A percentile compares a stretch with the other conserved stretches of the same genome.
phyloP scores from a whole-genome alignment of 1,140 invertebrate species.

The Tribolium madens region DNA sequence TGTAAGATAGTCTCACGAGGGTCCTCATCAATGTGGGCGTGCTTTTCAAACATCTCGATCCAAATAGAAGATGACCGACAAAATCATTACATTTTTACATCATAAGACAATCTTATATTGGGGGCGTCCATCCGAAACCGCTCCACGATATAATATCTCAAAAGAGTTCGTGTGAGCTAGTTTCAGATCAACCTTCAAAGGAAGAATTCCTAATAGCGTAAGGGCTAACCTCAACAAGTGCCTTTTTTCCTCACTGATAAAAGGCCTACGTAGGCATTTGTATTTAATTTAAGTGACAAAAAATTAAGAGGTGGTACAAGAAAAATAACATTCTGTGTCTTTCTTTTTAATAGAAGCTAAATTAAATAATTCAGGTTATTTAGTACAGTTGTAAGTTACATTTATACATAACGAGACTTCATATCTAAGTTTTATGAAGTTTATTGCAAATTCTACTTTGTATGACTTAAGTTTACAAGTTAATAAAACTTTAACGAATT shows the following conservation, averaged over 20 bases:
- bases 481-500: not conserved
- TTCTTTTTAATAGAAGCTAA: not conserved
- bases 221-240: slow-evolving; percentile 19
- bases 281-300: not conserved
- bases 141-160: slow-evolving; percentile 3
- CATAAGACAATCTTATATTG: slow-evolving; percentile 10
- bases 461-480: not conserved
- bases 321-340: not conserved
- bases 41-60: slow-evolving; percentile 1
- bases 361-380: not conserved
- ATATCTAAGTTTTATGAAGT: not conserved
- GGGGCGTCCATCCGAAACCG: not conserved
- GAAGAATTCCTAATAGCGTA: slow-evolving; percentile 1
- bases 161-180: not conserved
- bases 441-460: not conserved
- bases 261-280: not conserved
- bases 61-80: not conserved
- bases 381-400: not conserved
- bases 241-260: not conserved
- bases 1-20: slow-evolving; percentile 28
- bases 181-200: slow-evolving; percentile 24
- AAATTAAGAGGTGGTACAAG: not conserved
- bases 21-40: slow-evolving; percentile 22
- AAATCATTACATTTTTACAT: slow-evolving; percentile 2
- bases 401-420: not conserved